Conservation (phyloP, 2,888 invertebrate genomes). For the Tryphoninae sp. region DNA sequence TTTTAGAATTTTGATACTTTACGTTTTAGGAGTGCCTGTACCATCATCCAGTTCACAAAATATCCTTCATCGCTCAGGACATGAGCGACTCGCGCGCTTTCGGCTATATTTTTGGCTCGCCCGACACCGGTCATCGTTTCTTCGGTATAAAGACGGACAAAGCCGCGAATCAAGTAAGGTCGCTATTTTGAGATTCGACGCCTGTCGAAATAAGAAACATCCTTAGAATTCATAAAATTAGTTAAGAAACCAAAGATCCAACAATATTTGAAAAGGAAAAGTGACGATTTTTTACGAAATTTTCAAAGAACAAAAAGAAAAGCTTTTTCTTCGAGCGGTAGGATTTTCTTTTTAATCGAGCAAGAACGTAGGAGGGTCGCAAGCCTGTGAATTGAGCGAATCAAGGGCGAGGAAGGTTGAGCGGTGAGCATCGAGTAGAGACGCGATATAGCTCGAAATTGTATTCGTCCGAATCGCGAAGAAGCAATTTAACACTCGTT, state of each 20-base stretch:
- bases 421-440: slow-evolving; percentile 20
- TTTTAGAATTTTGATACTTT: slow-evolving; percentile 3
- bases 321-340: neutral
- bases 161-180: slow-evolving; percentile 93
- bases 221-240: too few species aligned
- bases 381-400: neutral
- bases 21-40: slow-evolving; percentile 92
- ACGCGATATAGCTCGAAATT: slow-evolving; percentile 71
- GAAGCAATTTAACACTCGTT: slow-evolving; percentile 58
- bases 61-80: slow-evolving; percentile 99
- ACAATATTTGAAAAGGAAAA: neutral
- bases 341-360: slow-evolving; percentile 1
- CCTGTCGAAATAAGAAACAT: too few species aligned
- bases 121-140: slow-evolving; percentile 97
- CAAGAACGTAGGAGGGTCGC: neutral
- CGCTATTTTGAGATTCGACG: too few species aligned
- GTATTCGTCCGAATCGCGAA: slow-evolving; percentile 75
- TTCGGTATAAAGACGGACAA: slow-evolving; percentile 99
- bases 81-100: slow-evolving; percentile 98
- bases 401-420: slow-evolving; percentile 28
- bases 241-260: neutral
- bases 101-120: slow-evolving; percentile 98
- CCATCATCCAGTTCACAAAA: slow-evolving; percentile 99
- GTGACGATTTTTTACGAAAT: neutral
- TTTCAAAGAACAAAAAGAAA: neutral